These are phyloP conservation scores for Crocidura indochinensis DNA, from an alignment of 2,797 vertebrate species.

Conservation along the genomic window DNA sequence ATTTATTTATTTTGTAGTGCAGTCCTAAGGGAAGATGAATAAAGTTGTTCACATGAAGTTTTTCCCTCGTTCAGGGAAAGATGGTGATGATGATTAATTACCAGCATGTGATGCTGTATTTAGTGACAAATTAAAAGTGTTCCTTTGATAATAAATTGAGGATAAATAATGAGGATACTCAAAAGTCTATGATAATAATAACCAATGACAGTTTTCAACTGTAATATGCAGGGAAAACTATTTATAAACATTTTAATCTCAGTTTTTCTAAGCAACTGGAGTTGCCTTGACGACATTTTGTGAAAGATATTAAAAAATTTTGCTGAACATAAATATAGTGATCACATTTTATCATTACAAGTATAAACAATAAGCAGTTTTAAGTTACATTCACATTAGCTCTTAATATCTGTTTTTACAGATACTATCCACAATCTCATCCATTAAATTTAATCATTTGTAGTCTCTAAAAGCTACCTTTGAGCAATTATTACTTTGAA, in stretches of 20 bases:
- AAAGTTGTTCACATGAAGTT: neutral
- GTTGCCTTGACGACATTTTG: neutral
- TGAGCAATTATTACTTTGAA: neutral
- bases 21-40: conserved; percentile 24
- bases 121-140: neutral
- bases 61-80: neutral
- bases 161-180: neutral
- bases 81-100: neutral
- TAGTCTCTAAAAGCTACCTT: neutral
- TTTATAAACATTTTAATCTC: neutral
- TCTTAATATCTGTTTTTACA: neutral
- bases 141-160: neutral
- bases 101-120: neutral
- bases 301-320: neutral
- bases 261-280: neutral
- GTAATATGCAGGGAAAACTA: neutral
- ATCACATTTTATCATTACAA: no score
- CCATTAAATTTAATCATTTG: neutral
- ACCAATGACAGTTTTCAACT: neutral
- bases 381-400: no score
- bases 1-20: neutral
- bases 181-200: neutral
- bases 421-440: neutral
- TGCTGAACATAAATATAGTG: no score
- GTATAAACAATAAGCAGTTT: neutral